Conservation (phyloP, 2,888 invertebrate species). For the Eledona agricola region DNA sequence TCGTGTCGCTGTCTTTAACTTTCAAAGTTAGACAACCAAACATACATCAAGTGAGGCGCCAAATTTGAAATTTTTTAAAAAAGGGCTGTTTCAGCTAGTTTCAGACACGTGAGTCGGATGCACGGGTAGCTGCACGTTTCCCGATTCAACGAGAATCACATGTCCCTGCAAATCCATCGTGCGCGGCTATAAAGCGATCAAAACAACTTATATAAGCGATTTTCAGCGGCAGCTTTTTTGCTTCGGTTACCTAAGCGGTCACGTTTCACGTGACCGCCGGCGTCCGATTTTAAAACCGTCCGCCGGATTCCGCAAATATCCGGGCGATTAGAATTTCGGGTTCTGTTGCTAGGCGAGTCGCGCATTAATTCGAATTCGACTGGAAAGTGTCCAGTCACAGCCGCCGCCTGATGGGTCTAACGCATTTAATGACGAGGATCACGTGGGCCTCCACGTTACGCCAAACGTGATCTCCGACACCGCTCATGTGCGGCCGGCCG, state of each 20-base stretch:
- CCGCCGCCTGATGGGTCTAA: conserved; percentile 44
- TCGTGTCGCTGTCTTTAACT: too few species aligned
- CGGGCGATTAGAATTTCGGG: too few species aligned
- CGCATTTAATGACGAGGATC: conserved; percentile 47
- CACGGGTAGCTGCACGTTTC: conserved; percentile 42
- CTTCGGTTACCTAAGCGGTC: conserved; percentile 19
- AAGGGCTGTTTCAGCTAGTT: neutral
- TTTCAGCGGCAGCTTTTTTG: conserved; percentile 2
- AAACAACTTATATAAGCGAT: conserved; percentile 35
- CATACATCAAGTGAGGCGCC: conserved; percentile 14
- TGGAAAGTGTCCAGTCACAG: conserved; percentile 42
- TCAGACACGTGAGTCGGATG: conserved; percentile 33
- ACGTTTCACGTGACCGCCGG: conserved; percentile 25
- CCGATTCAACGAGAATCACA: conserved; percentile 38
- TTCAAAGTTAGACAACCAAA: conserved; percentile 25
- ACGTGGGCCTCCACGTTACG: conserved; percentile 62
- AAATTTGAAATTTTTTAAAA: conserved; percentile 10
- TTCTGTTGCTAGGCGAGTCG: too few species aligned
- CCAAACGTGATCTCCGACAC: conserved; percentile 57
- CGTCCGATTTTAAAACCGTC: neutral
- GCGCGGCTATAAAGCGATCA: conserved; percentile 31
- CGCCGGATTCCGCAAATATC: too few species aligned
- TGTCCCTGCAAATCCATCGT: conserved; percentile 30
- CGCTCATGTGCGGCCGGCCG: conserved; percentile 51
- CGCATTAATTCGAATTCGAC: conserved; percentile 14